Percentiles rank a stretch among this genome's conserved stretches.
These are phyloP conservation scores for Paramisgurnus dabryanus DNA, from an alignment of 2,113 vertebrate species.

Conservation along the genomic window DNA sequence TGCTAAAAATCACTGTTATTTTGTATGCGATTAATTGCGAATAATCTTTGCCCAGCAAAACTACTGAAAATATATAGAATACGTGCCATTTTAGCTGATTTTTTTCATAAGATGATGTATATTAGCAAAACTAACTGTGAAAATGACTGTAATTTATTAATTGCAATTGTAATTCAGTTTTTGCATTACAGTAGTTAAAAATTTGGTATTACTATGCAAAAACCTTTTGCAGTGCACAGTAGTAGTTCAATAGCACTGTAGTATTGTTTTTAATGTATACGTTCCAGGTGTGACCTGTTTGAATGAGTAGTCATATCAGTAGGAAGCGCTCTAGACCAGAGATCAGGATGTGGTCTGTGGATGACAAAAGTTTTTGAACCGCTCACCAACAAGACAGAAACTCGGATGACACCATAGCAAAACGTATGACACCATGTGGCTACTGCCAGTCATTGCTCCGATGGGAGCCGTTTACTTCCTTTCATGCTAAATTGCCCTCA, in stretches of 20 bases:
- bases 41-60: too few species aligned
- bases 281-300: neutral
- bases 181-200: too few species aligned
- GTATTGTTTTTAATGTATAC: neutral
- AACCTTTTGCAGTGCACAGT: neutral
- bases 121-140: too few species aligned
- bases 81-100: too few species aligned
- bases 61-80: too few species aligned
- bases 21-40: too few species aligned
- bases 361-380: slow-evolving; percentile 2
- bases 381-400: neutral
- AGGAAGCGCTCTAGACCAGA: slow-evolving; percentile 17
- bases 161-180: too few species aligned
- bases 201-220: too few species aligned
- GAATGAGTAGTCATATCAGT: slow-evolving; percentile 17
- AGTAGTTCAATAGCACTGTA: neutral
- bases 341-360: slow-evolving; percentile 24
- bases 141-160: too few species aligned
- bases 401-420: slow-evolving; percentile 46
- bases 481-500: slow-evolving; percentile 5
- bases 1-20: too few species aligned
- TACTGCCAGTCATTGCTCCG: slow-evolving; percentile 45
- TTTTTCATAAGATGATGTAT: too few species aligned
- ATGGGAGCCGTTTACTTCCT: slow-evolving; percentile 26
- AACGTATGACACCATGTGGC: slow-evolving; percentile 63